Evolutionary conservation across 53 echinoderm and acorn worm genomes (phyloP).

Genomic region (Holothuria leucospilota): DNA sequence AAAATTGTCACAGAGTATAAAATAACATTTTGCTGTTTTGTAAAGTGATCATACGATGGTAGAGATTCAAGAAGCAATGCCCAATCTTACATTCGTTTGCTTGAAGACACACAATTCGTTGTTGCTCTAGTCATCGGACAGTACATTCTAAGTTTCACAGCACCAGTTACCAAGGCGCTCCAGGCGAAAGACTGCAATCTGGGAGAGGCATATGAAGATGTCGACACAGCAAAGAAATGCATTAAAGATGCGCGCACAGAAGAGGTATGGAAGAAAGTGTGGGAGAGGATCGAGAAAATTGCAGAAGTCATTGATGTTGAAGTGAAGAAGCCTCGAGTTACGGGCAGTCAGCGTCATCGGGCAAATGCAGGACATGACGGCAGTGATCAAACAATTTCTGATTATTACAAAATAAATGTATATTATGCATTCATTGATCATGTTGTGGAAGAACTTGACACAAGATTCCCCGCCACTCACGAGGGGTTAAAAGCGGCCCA

Average conservation of each 20-base stretch:
- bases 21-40: too few species aligned
- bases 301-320: neutral
- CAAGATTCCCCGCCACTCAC: too few species aligned
- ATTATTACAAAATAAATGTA: constrained; percentile 1
- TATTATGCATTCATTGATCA: constrained; percentile 8
- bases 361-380: too few species aligned
- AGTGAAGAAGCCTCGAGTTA: constrained; percentile 8
- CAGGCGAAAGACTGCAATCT: too few species aligned
- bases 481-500: too few species aligned
- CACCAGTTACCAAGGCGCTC: constrained; percentile 2
- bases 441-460: neutral
- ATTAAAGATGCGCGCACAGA: constrained; percentile 5
- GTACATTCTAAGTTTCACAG: constrained; percentile 8
- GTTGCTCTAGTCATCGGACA: constrained; percentile 8
- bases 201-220: constrained; percentile 4
- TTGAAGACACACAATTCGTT: constrained; percentile 1
- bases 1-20: too few species aligned
- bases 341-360: constrained; percentile 8
- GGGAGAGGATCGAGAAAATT: constrained; percentile 3
- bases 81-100: too few species aligned
- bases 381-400: constrained; percentile 8
- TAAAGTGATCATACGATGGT: too few species aligned
- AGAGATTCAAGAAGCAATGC: too few species aligned
- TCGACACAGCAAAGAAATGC: constrained; percentile 8
- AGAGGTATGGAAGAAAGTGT: neutral